Conservation (phyloP, 1,140 invertebrate species). For the Hetaerina americana region DNA sequence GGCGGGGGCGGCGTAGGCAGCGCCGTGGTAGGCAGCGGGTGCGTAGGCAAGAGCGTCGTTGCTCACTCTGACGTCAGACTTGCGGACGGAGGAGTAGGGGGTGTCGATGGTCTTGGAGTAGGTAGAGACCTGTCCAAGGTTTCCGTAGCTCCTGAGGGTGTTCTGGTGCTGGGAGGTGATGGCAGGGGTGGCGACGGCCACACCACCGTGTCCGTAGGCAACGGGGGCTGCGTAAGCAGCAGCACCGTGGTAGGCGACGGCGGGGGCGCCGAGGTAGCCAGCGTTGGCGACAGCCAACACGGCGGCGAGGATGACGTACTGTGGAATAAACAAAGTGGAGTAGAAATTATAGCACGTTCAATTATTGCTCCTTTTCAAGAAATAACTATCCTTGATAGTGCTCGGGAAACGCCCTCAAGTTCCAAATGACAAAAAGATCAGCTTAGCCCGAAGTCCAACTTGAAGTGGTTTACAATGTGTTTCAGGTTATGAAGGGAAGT, state of each 20-base stretch:
- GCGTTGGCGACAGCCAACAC: slow-evolving; percentile 21
- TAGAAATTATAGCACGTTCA: too few relatives aligned
- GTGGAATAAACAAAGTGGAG: too few relatives aligned
- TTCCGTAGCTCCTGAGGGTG: slow-evolving; percentile 24
- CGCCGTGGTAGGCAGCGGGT: slow-evolving; percentile 26
- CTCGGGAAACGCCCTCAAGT: neutral
- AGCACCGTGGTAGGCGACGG: slow-evolving; percentile 10
- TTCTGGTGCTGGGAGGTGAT: slow-evolving; percentile 22
- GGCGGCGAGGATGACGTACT: slow-evolving; percentile 21
- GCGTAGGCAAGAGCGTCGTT: slow-evolving; percentile 38
- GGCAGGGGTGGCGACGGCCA: slow-evolving; percentile 15
- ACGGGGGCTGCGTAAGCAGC: slow-evolving; percentile 12
- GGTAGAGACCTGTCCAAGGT: slow-evolving; percentile 29
- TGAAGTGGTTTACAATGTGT: neutral
- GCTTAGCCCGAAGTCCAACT: neutral
- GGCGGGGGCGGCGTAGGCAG: slow-evolving; percentile 19
- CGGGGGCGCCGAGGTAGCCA: slow-evolving; percentile 14
- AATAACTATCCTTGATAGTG: neutral
- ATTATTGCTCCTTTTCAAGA: too few relatives aligned
- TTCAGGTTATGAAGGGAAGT: neutral
- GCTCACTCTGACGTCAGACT: slow-evolving; percentile 42
- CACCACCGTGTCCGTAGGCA: slow-evolving; percentile 12
- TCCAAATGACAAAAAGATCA: neutral
- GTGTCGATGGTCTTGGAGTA: slow-evolving; percentile 47
- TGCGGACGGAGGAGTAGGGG: slow-evolving; percentile 46